Evolutionary conservation across 2,113 vertebrate genomes (phyloP).

Genomic region (Nycticorax nycticorax): DNA sequence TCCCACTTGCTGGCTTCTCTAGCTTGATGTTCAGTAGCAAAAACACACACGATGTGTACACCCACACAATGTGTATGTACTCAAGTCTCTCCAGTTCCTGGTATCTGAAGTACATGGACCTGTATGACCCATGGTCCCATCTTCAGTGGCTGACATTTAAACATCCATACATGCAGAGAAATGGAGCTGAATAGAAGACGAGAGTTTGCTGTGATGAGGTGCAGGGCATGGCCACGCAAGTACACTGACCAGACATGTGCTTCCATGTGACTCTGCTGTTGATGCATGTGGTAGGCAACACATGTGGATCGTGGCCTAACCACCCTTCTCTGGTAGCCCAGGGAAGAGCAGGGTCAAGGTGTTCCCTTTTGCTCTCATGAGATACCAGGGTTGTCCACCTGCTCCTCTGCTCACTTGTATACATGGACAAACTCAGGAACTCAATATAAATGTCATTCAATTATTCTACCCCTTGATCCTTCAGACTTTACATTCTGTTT

Average conservation of each 20-base stretch:
- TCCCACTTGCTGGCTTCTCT: background rate
- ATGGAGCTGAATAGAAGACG: background rate
- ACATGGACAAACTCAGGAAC: background rate
- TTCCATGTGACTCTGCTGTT: background rate
- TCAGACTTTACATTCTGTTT: background rate
- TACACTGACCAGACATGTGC: too few relatives aligned
- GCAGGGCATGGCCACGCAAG: background rate
- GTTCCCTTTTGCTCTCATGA: background rate
- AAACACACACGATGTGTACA: too few relatives aligned
- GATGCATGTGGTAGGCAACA: background rate
- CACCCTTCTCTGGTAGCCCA: background rate
- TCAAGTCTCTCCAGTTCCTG: background rate
- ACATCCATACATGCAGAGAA: background rate
- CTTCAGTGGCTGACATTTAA: background rate
- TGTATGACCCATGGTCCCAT: background rate
- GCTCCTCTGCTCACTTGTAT: background rate
- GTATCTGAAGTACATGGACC: background rate
- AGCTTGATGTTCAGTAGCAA: background rate
- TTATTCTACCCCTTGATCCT: background rate
- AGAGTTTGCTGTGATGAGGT: background rate
- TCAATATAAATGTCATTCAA: background rate
- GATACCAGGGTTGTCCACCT: background rate
- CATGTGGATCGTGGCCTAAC: fast-evolving
- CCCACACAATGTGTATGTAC: too few relatives aligned
- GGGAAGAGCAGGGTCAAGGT: background rate